Evolutionary conservation across 2,797 vertebrate species (phyloP).

Genomic region (Hemitrygon akajei): DNA sequence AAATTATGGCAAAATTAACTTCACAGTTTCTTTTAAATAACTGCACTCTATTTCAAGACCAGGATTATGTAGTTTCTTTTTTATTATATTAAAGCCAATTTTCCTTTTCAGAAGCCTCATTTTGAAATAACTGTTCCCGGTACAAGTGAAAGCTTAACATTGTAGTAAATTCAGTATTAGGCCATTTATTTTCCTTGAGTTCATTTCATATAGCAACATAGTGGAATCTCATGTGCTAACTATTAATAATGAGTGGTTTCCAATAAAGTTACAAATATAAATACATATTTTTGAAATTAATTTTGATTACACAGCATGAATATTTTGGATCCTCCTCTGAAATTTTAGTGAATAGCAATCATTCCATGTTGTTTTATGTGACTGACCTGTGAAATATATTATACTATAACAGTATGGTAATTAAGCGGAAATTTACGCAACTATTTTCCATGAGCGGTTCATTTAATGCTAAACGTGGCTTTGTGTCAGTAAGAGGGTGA

Average conservation of each 20-base stretch:
- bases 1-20: neutral
- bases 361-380: neutral
- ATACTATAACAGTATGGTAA: neutral
- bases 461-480: neutral
- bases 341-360: neutral
- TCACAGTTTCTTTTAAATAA: neutral
- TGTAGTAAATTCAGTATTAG: neutral
- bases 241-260: neutral
- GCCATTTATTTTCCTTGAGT: neutral
- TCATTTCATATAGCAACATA: neutral
- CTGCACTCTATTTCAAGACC: neutral
- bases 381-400: neutral
- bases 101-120: neutral
- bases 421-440: neutral
- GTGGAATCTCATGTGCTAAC: neutral
- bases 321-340: neutral
- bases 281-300: neutral
- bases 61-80: neutral
- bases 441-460: neutral
- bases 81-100: neutral
- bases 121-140: neutral
- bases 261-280: neutral
- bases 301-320: neutral
- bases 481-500: neutral
- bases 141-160: neutral